Evolutionary conservation across 2,797 vertebrate species (phyloP), one percentile per base, ranked within the genome.

Genomic region (Tapirus indicus): DNA sequence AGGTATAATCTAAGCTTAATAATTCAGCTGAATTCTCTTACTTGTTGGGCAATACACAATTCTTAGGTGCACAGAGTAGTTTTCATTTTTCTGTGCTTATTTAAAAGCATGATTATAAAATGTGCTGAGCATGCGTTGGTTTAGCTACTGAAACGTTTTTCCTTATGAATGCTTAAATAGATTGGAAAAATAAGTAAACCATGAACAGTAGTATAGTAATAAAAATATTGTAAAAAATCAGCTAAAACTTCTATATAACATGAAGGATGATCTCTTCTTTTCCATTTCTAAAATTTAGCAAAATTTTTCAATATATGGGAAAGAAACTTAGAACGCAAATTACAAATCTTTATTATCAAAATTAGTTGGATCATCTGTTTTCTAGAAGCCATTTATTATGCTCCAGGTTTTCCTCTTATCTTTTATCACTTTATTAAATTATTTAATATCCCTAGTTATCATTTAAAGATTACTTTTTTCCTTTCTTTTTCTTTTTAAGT

Each of bases 51-150:
- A 44, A 74, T 93, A 54, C 6, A 44, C 9, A 66, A 38, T 58
- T 95, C 41, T 47, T 84, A 88, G 14, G 25, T 79, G 10, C 47
- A 41, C 25, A 41, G 14, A 64, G 0, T 71, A 75, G 10, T 72
- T 96, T 95, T 17, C 13, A 64, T 72, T 88, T 87, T 78, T 35
- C 52, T 32, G 32, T 86, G 23, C n/a, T 95, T 95, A 35, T 79
- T 75, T 94, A 58, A 83, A 96, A 93, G 17, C 7, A 78, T 64
- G 5, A n/a, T 82, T 94, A 97, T 29, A 9, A 94, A 86, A 93
- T 88, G 56, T 71, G 49, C 20, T 88, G 32, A 87, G 56, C 87
- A 21, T 92, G 18, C 38, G 86, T 35, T 66, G 52, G 13, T 68
- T 94, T 95, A 49, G 25, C 27, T 75, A 75, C 89, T 89, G 91